A percentile compares a stretch with the other conserved stretches of the same genome.
Conservation (phyloP, 2,113 vertebrate species). For the Hemichromis elongatus region DNA sequence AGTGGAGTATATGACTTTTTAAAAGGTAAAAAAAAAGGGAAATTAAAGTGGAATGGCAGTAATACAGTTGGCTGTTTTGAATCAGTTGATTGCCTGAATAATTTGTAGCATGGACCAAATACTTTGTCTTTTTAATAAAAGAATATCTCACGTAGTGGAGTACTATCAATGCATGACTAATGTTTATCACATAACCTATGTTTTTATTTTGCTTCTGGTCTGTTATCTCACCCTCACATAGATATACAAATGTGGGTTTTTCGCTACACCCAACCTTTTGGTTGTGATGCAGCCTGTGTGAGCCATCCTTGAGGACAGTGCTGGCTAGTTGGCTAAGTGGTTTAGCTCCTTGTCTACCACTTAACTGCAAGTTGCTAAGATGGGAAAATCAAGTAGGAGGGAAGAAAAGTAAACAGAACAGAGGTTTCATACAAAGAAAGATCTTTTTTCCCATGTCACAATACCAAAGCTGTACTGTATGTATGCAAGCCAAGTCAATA, state of each 20-base stretch:
- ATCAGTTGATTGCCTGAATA: neutral
- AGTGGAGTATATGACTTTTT: neutral
- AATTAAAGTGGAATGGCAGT: neutral
- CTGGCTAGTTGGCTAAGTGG: conserved; percentile 45
- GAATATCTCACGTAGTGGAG: neutral
- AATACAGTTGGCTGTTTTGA: neutral
- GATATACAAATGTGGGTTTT: neutral
- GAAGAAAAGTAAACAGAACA: conserved; percentile 23
- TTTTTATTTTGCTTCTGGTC: neutral
- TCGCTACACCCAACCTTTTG: neutral
- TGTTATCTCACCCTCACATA: neutral
- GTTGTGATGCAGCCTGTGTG: conserved; percentile 9
- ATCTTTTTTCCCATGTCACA: conserved; percentile 36
- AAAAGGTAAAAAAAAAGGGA: neutral
- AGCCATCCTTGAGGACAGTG: conserved; percentile 48
- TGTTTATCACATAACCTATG: neutral
- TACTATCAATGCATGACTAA: neutral
- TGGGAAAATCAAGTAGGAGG: conserved; percentile 60
- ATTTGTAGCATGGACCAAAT: neutral
- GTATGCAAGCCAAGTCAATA: neutral
- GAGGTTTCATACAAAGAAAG: conserved; percentile 20
- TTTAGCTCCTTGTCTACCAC: conserved; percentile 27
- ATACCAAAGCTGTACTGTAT: neutral
- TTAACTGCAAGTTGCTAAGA: conserved; percentile 70
- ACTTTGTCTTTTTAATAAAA: neutral